Evolutionary conservation across 2,797 vertebrate genomes (phyloP), one percentile per base, ranked within the genome.

Genomic region (Microctenopoma stevenorrisi): DNA sequence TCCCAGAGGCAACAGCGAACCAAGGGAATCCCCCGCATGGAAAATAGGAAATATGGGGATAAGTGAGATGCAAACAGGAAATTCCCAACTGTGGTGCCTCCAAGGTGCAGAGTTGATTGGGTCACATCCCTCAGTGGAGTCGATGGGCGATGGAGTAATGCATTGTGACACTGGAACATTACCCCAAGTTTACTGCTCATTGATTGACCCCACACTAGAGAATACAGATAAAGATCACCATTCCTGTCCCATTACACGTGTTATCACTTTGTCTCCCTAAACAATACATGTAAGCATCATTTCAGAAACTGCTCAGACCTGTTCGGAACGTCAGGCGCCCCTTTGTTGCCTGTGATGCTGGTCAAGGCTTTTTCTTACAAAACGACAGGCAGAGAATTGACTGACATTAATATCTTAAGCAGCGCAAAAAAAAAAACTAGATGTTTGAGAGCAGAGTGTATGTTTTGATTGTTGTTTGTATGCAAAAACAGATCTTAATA

Each of bases 371-470:
- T 66, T 72, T 61, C 18, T 53, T 56, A 40, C 16, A 38, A 28
- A 49, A 58, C 60, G 53, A 77, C 67, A 72, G 26, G 7, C 3
- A 55, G 46, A 57, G 1, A 47, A 53, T 37, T 79, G 81, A 77
- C 18, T 66, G 70, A 86, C 74, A 64, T 56, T 65, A 48, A 76
- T 72, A 64, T 57, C 22, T 55, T 43, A 82, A 74, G 63, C 38
- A 63, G 58, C 2, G 52, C 52, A 72, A 8, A 50, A 14, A 8
- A 50, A 14, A 64, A 68, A 51, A 74, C 63, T 12, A 37, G 26
- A 72, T 33, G 44, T 64, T 35, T 75, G 74, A 76, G 70, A 54
- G 82, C 70, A 67, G 55, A 65, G 76, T 79, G 65, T 56, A 30
- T 76, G 22, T 42, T 66, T 64, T 50, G 26, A 66, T 55, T 68